Conservation (phyloP, 1,140 invertebrate species). For the Vollenhovia emeryi region DNA sequence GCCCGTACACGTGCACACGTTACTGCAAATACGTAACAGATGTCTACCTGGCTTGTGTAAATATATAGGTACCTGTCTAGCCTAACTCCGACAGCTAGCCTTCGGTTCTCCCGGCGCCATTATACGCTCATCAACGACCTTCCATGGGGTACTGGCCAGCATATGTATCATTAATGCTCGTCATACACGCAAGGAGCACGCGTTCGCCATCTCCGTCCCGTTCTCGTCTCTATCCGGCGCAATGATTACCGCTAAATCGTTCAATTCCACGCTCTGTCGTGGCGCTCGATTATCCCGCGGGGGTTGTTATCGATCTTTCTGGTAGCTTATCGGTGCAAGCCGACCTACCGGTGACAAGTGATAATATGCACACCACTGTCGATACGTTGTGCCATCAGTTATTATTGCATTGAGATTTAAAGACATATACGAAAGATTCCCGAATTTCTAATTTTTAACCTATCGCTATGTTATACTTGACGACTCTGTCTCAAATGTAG, state of each 20-base stretch:
- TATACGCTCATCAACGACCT: slow-evolving; percentile 79
- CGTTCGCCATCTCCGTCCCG: slow-evolving; percentile 8
- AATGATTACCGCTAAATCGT: slow-evolving; percentile 30
- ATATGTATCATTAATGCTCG: slow-evolving; percentile 68
- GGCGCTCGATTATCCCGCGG: not conserved
- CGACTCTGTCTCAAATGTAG: too few relatives aligned
- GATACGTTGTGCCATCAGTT: not conserved
- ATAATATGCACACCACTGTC: not conserved
- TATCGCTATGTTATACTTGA: not conserved
- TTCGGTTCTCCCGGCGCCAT: slow-evolving; percentile 70
- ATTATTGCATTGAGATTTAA: not conserved
- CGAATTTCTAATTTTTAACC: not conserved
- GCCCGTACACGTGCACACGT: not conserved
- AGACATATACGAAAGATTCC: not conserved
- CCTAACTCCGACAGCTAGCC: slow-evolving; percentile 57
- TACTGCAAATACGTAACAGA: slow-evolving; percentile 70
- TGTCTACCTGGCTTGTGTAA: slow-evolving; percentile 75
- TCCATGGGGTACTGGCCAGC: slow-evolving; percentile 68
- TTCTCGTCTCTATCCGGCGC: not conserved
- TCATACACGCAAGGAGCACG: slow-evolving; percentile 55
- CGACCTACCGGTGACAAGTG: not conserved
- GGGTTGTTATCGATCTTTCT: slow-evolving; percentile 8
- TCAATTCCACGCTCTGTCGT: not conserved
- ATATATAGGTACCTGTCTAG: slow-evolving; percentile 78
- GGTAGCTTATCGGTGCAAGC: slow-evolving; percentile 10